Base-by-base conservation (phyloP, 2,888 invertebrate species). In the Automeris io region DNA sequence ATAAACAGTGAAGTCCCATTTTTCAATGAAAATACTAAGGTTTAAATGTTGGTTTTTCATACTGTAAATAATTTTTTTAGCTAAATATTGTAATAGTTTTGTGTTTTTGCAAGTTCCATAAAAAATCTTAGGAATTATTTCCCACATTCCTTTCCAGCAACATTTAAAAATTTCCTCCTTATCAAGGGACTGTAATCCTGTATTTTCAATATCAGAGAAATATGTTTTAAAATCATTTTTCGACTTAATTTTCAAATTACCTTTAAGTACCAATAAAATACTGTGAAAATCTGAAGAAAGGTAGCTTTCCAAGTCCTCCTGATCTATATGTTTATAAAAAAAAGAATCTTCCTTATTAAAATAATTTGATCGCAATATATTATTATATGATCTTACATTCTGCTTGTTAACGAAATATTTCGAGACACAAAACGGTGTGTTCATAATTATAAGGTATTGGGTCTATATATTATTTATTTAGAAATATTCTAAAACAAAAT, bases 371-470 rank as follows among this genome's bases (percentile, higher is more conserved):
- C 71, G 69, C 12, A 78, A 25, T 47, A 79, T 49, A 53, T 78
- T 80, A 37, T 50, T 54, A 45, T 64, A 74, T 1, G 81, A 79
- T 39, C 86, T 61, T 24, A 80, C 57, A 54, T 83, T 80, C 57
- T 79, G 76, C 56, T 83, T 86, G 52, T 82, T 80, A 3, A 68
- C 61, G 49, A 85, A 85, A 47, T 70, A 59, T 43, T 75, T 66
- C 1, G 82, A 70, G 41, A 77, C 55, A 54, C 79, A 80, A 39
- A 75, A 40, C 0, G 69, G 61, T 7, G 25, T 41, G 34, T 67
- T 64, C 74, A 81, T 73, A n/a, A n/a, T 24, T 22, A n/a, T n/a
- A n/a, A n/a, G n/a, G n/a, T n/a, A n/a, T n/a, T n/a, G 2, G 9
- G 31, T 24, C n/a, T n/a, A n/a, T 4, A 9, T 5, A 26, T 5